Percentiles rank a stretch among this genome's conserved stretches.
Conservation (phyloP, 30 jellyfish, hydroid and myxozoan genomes). For the Mastigias papua region DNA sequence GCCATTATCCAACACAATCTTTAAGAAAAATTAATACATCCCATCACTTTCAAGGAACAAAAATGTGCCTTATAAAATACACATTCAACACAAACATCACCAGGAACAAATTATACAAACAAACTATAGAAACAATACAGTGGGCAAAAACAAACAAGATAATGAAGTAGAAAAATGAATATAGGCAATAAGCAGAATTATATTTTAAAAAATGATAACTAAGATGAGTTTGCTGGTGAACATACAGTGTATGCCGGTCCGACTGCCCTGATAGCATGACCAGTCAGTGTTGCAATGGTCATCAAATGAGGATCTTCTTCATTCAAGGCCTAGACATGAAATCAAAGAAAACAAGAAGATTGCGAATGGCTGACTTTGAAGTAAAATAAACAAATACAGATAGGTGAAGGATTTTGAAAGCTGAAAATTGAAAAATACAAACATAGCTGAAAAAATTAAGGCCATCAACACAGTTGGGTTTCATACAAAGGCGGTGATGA, state of each 20-base stretch:
- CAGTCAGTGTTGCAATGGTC: constrained; percentile 97
- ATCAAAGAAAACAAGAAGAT: neutral
- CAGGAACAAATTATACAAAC: neutral
- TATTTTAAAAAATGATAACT: too few species aligned
- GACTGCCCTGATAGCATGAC: constrained; percentile 92
- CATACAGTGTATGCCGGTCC: constrained; percentile 85
- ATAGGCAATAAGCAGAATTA: too few species aligned
- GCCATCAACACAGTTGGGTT: too few species aligned
- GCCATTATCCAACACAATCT: constrained; percentile 92
- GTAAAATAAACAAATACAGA: neutral
- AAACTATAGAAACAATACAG: too few species aligned
- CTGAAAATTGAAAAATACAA: too few species aligned
- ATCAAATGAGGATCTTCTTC: constrained; percentile 93
- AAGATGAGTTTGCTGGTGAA: too few species aligned
- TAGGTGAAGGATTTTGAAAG: too few species aligned
- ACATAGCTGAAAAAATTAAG: too few species aligned
- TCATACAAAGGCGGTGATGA: too few species aligned
- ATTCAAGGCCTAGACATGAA: constrained; percentile 70
- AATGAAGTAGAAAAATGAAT: too few species aligned
- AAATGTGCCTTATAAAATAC: neutral
- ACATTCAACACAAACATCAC: too few species aligned
- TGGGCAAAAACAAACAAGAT: too few species aligned
- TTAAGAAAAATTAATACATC: neutral
- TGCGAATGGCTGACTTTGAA: neutral
- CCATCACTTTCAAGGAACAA: neutral